A percentile compares a stretch with the other conserved stretches of the same genome.
phyloP scores from a whole-genome alignment of 2,113 vertebrate genomes.

The Bos taurus region DNA sequence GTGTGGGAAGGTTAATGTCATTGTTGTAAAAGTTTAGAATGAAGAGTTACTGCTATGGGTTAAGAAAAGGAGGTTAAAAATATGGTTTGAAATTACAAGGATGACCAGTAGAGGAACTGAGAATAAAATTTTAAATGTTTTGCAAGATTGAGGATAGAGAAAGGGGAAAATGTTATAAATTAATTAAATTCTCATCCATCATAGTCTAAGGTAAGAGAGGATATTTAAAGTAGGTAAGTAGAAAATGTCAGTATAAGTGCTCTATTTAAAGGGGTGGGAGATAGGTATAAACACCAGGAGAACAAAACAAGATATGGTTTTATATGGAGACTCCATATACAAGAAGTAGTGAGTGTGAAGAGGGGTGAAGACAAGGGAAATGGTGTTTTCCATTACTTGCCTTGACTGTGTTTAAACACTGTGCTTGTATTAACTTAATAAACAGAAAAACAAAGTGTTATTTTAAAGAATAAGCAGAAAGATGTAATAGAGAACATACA shows the following conservation, averaged over 20 bases:
- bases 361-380: neutral
- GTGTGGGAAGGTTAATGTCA: neutral
- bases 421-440: neutral
- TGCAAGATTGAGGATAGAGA: neutral
- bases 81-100: neutral
- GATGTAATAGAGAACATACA: neutral
- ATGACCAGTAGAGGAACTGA: neutral
- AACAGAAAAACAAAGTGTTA: neutral
- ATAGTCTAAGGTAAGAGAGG: neutral
- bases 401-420: neutral
- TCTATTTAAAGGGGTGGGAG: neutral
- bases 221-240: neutral
- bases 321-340: neutral
- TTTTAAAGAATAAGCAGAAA: neutral
- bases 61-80: neutral
- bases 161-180: neutral
- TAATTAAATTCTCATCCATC: neutral
- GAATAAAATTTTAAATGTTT: slow-evolving; percentile 3
- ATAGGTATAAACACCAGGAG: neutral
- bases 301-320: neutral
- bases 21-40: neutral
- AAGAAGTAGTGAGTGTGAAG: neutral
- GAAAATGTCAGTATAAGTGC: neutral
- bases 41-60: neutral
- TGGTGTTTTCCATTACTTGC: neutral